Base-by-base conservation (phyloP, 2,797 vertebrate species). In the Characodon lateralis region DNA sequence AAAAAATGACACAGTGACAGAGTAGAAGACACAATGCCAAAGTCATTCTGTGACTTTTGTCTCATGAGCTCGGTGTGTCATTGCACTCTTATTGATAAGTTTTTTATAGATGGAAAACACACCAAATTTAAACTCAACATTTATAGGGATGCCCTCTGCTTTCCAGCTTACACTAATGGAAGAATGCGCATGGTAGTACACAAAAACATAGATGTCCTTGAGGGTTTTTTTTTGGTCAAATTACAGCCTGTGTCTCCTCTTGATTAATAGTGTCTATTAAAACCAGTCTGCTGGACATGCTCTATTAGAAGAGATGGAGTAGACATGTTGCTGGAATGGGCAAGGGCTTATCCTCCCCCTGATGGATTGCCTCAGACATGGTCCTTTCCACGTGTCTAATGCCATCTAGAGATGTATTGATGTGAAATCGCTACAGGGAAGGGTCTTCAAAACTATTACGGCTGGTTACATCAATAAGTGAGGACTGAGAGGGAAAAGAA, bases 221-320 rank as follows among this genome's bases (percentile, higher is more conserved):
- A 81, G 72, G 82, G 77, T 78, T 72, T 41, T 72, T 80, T 81
- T 85, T 74, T 76, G 13, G 56, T 78, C 85, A 79, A 87, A 88
- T 88, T 88, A 77, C 72, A 73, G 85, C 87, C 83, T 85, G 82
- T 26, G 85, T 41, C 63, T 66, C 66, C 83, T 89, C 86, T 87
- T 94, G 94, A 95, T 94, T 92, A 94, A 95, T 95, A 91, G 86
- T 76, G 77, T 81, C 93, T 92, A 94, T 95, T 95, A 94, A 94
- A 92, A 76, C 53, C 88, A 72, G 90, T 93, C 92, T 90, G 92
- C 88, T 79, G 85, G 85, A 90, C 53, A 79, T 39, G 82, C 79
- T 78, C 63, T 28, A 87, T 51, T 76, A 83, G 76, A 78, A 85
- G 82, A 83, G 87, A 86, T 22, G 12, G 73, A 66, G 82, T 76